Conservation (phyloP, 2,113 vertebrate genomes). For the Telmatochromis bifrenatus region DNA sequence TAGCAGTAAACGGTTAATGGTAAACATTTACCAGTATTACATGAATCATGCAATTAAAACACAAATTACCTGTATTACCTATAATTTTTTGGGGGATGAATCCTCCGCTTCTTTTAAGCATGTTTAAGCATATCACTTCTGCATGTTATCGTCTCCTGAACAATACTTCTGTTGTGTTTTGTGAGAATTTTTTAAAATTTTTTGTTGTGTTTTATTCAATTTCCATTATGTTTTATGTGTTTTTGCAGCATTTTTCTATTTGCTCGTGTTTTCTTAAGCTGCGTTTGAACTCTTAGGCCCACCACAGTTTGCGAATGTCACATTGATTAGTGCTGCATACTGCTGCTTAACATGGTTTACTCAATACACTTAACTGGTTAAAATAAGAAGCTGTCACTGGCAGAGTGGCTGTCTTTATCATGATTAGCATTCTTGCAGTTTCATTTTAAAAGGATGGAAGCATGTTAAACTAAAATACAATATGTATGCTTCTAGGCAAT, state of each 20-base stretch:
- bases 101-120: neutral
- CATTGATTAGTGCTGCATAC: constrained; percentile 37
- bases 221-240: neutral
- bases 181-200: accelerated
- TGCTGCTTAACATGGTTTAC: neutral
- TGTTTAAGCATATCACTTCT: neutral
- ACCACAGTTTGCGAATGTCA: neutral
- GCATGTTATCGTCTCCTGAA: neutral
- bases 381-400: constrained; percentile 1
- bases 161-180: neutral
- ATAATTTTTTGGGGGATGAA: neutral
- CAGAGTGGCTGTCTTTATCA: constrained; percentile 5
- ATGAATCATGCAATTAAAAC: neutral
- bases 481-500: neutral
- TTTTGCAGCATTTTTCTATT: neutral
- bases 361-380: neutral
- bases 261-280: neutral
- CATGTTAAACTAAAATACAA: constrained; percentile 1
- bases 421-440: constrained; percentile 7
- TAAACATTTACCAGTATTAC: neutral
- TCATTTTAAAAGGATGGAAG: neutral
- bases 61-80: neutral
- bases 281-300: neutral
- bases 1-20: neutral
- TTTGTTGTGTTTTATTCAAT: neutral